These are phyloP conservation scores for Pogona vitticeps DNA, from an alignment of 2,113 vertebrate species.

Conservation along the genomic window DNA sequence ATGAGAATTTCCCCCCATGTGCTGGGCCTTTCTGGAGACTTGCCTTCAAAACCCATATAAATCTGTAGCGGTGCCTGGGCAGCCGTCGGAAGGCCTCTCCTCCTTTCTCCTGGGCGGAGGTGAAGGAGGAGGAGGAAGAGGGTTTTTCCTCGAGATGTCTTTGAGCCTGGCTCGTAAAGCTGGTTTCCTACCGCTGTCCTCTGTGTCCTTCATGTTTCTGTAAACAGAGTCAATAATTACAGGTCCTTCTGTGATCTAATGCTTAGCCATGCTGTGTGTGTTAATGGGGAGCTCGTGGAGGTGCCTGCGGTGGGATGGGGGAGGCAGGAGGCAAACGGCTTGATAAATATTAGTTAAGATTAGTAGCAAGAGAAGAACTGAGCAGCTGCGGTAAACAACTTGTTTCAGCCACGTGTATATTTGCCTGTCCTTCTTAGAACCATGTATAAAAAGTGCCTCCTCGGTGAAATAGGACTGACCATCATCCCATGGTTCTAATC, in stretches of 20 bases:
- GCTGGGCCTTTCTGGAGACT: slow-evolving; percentile 46
- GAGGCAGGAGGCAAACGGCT: background rate
- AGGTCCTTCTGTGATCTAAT: fast-evolving
- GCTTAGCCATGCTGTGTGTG: background rate
- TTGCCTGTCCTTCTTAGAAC: background rate
- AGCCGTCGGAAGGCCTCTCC: slow-evolving; percentile 28
- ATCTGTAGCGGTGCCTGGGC: slow-evolving; percentile 33
- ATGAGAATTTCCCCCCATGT: slow-evolving; percentile 45
- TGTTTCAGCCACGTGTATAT: fast-evolving
- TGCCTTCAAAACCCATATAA: slow-evolving; percentile 55
- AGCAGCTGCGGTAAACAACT: background rate
- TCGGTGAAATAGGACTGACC: no score
- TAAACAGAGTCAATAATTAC: fast-evolving
- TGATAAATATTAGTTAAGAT: background rate
- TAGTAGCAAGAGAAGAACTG: background rate
- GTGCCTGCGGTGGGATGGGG: background rate
- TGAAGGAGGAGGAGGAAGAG: background rate
- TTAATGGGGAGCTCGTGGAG: background rate
- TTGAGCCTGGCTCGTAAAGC: slow-evolving; percentile 12
- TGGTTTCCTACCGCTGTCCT: background rate
- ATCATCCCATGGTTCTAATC: no score
- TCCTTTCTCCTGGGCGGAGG: background rate
- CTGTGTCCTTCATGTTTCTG: background rate
- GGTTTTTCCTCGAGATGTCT: slow-evolving; percentile 10
- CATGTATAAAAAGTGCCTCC: background rate